Conservation (phyloP, 1,140 invertebrate genomes). For the Drosophila grimshawi region DNA sequence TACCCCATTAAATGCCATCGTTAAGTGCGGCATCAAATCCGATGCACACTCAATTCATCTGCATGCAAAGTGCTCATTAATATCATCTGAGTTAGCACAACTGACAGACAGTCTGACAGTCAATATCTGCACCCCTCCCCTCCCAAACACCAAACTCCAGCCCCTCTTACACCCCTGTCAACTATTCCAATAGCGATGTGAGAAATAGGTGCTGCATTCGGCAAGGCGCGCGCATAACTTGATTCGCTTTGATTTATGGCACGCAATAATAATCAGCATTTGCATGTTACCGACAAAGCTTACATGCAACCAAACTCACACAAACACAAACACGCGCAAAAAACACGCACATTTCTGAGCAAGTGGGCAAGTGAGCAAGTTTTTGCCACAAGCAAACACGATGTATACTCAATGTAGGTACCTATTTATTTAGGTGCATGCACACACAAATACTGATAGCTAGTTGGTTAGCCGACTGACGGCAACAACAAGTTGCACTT, state of each 20-base stretch:
- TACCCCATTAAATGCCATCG: background rate
- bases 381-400: slow-evolving; percentile 39
- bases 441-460: slow-evolving; percentile 6
- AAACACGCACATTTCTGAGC: background rate
- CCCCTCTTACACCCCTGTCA: background rate
- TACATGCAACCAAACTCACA: background rate
- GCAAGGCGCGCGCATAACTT: slow-evolving; percentile 72
- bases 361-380: slow-evolving; percentile 2
- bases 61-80: slow-evolving; percentile 72
- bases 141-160: background rate
- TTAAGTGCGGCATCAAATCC: slow-evolving; percentile 4
- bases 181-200: slow-evolving; percentile 8
- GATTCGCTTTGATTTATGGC: slow-evolving; percentile 76
- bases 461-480: slow-evolving; percentile 18
- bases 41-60: slow-evolving; percentile 54
- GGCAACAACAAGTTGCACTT: slow-evolving; percentile 67
- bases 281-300: slow-evolving; percentile 54
- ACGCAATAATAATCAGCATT: slow-evolving; percentile 79
- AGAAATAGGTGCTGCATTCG: slow-evolving; percentile 60
- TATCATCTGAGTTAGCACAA: slow-evolving; percentile 33
- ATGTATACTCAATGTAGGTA: slow-evolving; percentile 53
- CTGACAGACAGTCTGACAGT: too few relatives aligned
- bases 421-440: slow-evolving; percentile 4
- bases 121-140: background rate
- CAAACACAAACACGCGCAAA: slow-evolving; percentile 2